These are phyloP conservation scores for Falco punctatus DNA, from an alignment of 2,113 vertebrate species.

Conservation along the genomic window DNA sequence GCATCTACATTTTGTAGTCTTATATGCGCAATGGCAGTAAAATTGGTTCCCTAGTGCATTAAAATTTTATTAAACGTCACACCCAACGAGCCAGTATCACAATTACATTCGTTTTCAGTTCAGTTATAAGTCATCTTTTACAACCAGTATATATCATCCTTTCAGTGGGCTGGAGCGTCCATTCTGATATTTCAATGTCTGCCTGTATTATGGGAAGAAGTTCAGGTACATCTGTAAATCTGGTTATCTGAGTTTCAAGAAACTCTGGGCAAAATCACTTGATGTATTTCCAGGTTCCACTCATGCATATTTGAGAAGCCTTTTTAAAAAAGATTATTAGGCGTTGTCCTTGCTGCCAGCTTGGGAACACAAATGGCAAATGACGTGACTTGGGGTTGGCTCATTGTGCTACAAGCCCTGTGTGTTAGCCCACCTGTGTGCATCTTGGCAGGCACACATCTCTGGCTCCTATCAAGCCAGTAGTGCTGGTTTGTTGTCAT, in stretches of 20 bases:
- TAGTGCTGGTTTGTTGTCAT: not conserved
- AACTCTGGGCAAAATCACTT: not conserved
- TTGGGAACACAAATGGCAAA: not conserved
- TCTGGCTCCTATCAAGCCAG: not conserved
- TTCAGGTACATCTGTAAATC: not conserved
- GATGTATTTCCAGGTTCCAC: not conserved
- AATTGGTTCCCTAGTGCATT: not conserved
- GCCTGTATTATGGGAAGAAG: not conserved
- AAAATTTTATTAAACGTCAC: not conserved
- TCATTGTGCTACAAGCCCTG: not conserved
- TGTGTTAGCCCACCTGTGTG: not conserved
- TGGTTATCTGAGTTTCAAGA: not conserved
- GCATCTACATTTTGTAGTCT: not conserved
- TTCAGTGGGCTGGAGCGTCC: not conserved
- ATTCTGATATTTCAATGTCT: not conserved
- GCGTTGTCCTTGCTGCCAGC: not conserved
- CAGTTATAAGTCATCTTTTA: not conserved
- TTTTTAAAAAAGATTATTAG: not conserved
- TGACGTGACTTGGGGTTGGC: not conserved
- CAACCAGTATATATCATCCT: not conserved
- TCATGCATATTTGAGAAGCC: fast-evolving
- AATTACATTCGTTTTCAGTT: not conserved
- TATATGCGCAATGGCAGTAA: not conserved
- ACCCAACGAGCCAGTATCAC: not conserved
- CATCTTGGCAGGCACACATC: fast-evolving